phyloP scores from a whole-genome alignment of 2,888 invertebrate species.

The Melinaea menophilus region DNA sequence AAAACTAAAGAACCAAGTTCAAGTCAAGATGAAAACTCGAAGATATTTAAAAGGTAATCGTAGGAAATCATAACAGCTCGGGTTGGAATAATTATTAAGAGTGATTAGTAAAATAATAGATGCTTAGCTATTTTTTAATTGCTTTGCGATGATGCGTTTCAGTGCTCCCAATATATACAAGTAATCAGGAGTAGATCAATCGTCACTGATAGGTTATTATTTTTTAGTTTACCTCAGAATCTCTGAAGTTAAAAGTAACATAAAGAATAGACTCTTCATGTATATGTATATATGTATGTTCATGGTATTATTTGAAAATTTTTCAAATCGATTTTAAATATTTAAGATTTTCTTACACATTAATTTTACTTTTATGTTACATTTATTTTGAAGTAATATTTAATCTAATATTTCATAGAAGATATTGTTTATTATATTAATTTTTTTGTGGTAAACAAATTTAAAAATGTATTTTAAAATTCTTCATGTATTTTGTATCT shows the following conservation, averaged over 20 bases:
- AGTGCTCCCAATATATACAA: conserved; percentile 34
- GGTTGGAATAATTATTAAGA: conserved; percentile 27
- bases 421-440: too few species aligned
- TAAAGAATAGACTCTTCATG: too few species aligned
- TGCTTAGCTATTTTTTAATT: conserved; percentile 16
- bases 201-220: neutral
- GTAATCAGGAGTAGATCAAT: conserved; percentile 30
- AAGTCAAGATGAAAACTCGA: conserved; percentile 35
- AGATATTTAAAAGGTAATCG: conserved; percentile 41
- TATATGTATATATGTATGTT: neutral
- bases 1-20: conserved; percentile 3
- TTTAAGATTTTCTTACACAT: too few species aligned
- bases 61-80: conserved; percentile 37
- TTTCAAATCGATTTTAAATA: too few species aligned
- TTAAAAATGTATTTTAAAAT: too few species aligned
- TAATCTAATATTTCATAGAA: too few species aligned
- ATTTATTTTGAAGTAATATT: too few species aligned
- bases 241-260: neutral
- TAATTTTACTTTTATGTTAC: too few species aligned
- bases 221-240: neutral
- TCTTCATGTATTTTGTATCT: too few species aligned
- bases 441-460: too few species aligned
- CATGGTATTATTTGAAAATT: neutral
- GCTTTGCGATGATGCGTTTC: conserved; percentile 25
- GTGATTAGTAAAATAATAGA: neutral